phyloP scores from a whole-genome alignment of 2,797 vertebrate genomes.

The Carapus acus region DNA sequence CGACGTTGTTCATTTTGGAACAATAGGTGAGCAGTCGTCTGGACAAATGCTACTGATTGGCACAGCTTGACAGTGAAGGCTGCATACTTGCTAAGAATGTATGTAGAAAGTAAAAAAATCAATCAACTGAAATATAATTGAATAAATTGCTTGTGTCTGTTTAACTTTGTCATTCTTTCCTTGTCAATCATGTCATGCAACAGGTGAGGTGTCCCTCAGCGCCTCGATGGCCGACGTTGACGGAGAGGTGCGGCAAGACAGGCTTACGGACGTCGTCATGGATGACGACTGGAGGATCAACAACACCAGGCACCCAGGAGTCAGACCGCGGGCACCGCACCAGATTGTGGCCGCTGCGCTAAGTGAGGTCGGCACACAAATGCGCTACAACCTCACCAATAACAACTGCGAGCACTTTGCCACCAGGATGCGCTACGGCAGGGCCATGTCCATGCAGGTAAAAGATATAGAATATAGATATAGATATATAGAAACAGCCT shows the following conservation, averaged over 20 bases:
- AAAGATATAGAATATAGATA: neutral
- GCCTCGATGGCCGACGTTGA: neutral
- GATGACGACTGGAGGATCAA: neutral
- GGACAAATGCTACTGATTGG: no score
- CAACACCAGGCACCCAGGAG: neutral
- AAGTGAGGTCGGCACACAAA: neutral
- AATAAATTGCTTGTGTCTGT: no score
- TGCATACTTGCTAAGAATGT: no score
- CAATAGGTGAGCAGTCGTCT: neutral
- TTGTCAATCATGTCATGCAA: no score
- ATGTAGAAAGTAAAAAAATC: no score
- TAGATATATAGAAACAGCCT: no score
- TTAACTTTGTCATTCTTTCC: no score
- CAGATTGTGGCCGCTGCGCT: neutral
- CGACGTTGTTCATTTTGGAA: neutral
- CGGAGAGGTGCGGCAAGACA: neutral
- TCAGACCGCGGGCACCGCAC: neutral
- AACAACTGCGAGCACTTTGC: neutral
- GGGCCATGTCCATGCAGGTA: neutral
- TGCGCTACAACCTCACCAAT: neutral
- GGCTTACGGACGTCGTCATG: neutral
- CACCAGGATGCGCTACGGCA: neutral
- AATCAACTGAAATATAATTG: no score
- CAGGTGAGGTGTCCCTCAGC: neutral
- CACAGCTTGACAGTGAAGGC: no score